Conservation (phyloP, 2,797 vertebrate species). For the Simalia tracyae region DNA sequence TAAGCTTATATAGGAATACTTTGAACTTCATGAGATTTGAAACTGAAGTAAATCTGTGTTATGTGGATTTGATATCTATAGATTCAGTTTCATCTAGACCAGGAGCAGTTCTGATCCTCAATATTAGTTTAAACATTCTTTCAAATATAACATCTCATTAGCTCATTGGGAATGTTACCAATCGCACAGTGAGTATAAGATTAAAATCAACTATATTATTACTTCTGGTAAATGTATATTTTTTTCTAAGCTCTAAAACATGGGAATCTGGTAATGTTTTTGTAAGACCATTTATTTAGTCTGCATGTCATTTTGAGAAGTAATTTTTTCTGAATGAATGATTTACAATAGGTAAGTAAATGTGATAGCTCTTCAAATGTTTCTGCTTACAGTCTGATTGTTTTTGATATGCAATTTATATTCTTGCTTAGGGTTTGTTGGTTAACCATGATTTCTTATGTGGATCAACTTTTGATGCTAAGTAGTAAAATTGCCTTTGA, state of each 20-base stretch:
- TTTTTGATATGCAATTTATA: not conserved
- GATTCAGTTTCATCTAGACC: not conserved
- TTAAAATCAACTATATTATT: conserved; percentile 54
- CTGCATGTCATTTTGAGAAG: conserved; percentile 17
- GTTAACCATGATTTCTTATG: not conserved
- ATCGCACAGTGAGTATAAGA: conserved; percentile 46
- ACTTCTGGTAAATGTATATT: not conserved
- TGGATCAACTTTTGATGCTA: not conserved
- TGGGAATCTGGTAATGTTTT: conserved; percentile 26
- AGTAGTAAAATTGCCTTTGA: not conserved
- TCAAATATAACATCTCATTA: conserved; percentile 29
- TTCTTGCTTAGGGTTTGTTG: not conserved
- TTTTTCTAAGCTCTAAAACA: not conserved
- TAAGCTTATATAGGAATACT: not conserved
- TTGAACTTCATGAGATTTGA: not conserved
- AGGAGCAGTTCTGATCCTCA: not conserved
- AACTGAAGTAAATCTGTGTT: not conserved
- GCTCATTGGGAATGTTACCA: conserved; percentile 49
- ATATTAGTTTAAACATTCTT: conserved; percentile 3
- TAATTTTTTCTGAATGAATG: conserved; percentile 19
- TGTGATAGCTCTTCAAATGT: not conserved
- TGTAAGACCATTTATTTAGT: conserved; percentile 26
- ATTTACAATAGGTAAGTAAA: conserved; percentile 14
- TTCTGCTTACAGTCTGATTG: not conserved
- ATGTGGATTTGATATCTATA: conserved; percentile 16